A percentile compares a stretch with the other conserved stretches of the same genome.
Conservation (phyloP, 2,113 vertebrate species). For the Toxotes jaculatrix region DNA sequence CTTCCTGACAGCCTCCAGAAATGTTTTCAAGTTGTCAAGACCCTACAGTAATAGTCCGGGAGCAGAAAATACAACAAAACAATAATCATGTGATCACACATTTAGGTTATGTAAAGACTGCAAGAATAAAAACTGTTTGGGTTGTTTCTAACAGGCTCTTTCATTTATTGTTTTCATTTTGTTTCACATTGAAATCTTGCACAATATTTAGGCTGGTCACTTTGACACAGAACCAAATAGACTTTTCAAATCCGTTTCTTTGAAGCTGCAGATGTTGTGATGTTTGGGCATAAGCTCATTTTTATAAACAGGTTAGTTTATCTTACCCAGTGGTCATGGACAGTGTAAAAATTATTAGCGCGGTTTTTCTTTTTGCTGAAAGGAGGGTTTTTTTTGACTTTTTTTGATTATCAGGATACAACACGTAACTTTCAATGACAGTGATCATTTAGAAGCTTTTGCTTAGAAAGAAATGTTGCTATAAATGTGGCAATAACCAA, state of each 20-base stretch:
- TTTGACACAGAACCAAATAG: constrained; percentile 45
- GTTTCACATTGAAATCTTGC: constrained; percentile 35
- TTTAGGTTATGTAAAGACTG: constrained; percentile 59
- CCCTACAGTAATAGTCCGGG: constrained; percentile 90
- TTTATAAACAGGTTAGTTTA: constrained; percentile 47
- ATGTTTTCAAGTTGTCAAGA: constrained; percentile 90
- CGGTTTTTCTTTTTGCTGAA: not conserved
- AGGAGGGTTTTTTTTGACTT: not conserved
- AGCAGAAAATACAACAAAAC: constrained; percentile 80
- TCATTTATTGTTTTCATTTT: constrained; percentile 48
- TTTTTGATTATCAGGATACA: not conserved
- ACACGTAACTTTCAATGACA: not conserved
- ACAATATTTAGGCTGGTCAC: constrained; percentile 40
- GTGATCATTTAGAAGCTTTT: not conserved
- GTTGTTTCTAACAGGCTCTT: constrained; percentile 37
- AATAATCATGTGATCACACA: constrained; percentile 73
- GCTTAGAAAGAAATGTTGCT: not conserved
- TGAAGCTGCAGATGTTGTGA: constrained; percentile 7
- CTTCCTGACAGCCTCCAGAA: constrained; percentile 90
- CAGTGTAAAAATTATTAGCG: constrained; percentile 7
- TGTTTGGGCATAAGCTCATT: not conserved
- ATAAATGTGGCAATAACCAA: not conserved
- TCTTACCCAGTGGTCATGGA: not conserved
- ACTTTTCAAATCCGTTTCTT: constrained; percentile 20
- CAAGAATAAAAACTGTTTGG: constrained; percentile 44